A percentile compares a stretch with the other conserved stretches of the same genome.
Conservation (phyloP, 2,113 vertebrate genomes). For the Albula glossodonta region DNA sequence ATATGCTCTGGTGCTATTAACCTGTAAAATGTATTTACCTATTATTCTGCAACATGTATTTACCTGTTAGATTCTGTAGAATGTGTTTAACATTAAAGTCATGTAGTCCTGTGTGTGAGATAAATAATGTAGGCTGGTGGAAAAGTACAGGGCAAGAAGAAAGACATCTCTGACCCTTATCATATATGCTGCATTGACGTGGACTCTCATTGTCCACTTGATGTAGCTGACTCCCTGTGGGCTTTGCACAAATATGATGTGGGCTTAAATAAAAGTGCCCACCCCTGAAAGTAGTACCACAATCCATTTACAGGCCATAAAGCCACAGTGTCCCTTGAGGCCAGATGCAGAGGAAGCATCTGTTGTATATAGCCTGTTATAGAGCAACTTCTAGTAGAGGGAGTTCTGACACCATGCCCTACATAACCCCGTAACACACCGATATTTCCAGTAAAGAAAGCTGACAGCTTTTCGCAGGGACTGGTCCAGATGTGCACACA, state of each 20-base stretch:
- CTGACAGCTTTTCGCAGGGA: neutral
- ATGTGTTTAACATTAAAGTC: too few species aligned
- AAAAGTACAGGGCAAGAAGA: too few species aligned
- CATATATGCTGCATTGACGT: too few species aligned
- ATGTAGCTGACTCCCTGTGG: neutral
- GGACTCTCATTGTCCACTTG: too few species aligned
- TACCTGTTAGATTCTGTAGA: too few species aligned
- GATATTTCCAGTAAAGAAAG: neutral
- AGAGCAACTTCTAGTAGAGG: neutral
- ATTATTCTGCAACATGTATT: too few species aligned
- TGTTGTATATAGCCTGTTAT: neutral
- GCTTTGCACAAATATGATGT: neutral
- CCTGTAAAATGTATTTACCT: too few species aligned
- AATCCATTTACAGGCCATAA: neutral
- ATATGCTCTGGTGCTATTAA: too few species aligned
- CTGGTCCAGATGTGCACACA: too few species aligned
- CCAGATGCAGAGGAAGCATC: neutral
- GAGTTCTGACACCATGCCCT: neutral
- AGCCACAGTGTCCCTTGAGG: neutral
- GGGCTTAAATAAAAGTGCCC: neutral
- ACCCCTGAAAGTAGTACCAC: neutral
- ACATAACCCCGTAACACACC: neutral
- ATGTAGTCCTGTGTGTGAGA: too few species aligned
- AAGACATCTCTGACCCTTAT: too few species aligned
- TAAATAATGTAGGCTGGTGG: too few species aligned